Evolutionary conservation across 1,140 invertebrate genomes (phyloP), one percentile per base, ranked within the genome.

Genomic region (Calosoma granatense): DNA sequence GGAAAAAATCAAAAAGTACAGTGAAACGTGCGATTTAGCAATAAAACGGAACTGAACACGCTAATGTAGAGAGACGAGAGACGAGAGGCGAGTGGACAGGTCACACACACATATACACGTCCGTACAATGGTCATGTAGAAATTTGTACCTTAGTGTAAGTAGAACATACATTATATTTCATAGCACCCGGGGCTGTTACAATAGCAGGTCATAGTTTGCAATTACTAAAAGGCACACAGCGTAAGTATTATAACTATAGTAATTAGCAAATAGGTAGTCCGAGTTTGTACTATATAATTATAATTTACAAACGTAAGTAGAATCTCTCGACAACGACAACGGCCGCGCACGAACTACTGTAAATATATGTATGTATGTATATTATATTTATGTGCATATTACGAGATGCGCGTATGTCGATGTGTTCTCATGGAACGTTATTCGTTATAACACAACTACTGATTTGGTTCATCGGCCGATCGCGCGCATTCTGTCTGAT

Each of bases 181-280:
- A 12, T 47, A 47, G 41, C 41, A 47, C 41, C 41, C 17, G 17
- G 19, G 19, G 30, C 19, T 56, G n/a, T 41, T 19, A 20, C 63
- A 70, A 64, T 67, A 67, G 69, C 69, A 69, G 69, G 64, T 69
- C 67, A 70, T 47, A 47, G 41, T 70, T 71, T 70, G 68, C 68
- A 71, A 70, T 71, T 71, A 69, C 68, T 67, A 47, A 47, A 71
- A 71, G 69, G 69, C 69, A 71, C 68, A 71, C 69, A 71, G 69
- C 69, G 64, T 70, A 59, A 67, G 62, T 65, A 65, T 68, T 70
- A 70, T 65, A 70, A 69, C 67, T 47, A 47, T 70, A 71, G 69
- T 69, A 71, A 70, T 70, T 71, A 69, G 69, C 69, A 70, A 70
- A 71, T 12, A 12, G 64, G 68, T 70, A 69, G 66, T 69, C 41